A percentile compares a stretch with the other conserved stretches of the same genome.
phyloP scores from a whole-genome alignment of 2,797 vertebrate species.

The Propithecus perrieri region DNA sequence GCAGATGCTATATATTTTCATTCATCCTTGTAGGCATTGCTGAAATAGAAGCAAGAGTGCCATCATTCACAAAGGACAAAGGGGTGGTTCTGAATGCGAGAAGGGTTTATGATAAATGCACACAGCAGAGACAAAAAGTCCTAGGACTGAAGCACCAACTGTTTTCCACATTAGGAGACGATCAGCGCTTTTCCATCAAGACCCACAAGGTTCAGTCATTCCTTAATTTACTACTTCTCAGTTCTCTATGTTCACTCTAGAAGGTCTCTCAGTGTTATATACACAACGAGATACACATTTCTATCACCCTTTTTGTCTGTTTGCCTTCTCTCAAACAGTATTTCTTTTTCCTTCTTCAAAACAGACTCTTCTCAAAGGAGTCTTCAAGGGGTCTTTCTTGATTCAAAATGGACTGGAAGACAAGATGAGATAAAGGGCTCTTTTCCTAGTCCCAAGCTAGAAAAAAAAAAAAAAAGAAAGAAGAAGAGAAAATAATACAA shows the following conservation, averaged over 20 bases:
- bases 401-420: conserved; percentile 69
- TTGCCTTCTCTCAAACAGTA: conserved; percentile 62
- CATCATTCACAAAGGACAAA: conserved; percentile 49
- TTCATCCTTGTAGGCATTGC: conserved; percentile 22
- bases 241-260: conserved; percentile 40
- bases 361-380: conserved; percentile 69
- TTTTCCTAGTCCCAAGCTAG: conserved; percentile 72
- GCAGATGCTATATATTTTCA: conserved; percentile 34
- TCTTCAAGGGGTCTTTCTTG: conserved; percentile 67
- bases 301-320: conserved; percentile 55
- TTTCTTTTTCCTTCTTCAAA: conserved; percentile 71
- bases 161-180: neutral
- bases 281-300: conserved; percentile 37
- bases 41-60: conserved; percentile 34
- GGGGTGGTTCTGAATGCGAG: neutral
- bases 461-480: neutral
- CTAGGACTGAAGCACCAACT: conserved; percentile 34
- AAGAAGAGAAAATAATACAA: conserved; percentile 70
- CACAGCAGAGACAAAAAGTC: neutral
- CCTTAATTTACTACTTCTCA: conserved; percentile 56
- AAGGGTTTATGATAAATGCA: neutral
- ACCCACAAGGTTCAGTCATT: conserved; percentile 38
- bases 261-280: neutral
- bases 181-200: conserved; percentile 35
- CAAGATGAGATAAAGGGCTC: conserved; percentile 64